Base-by-base conservation (phyloP, 2,888 invertebrate species). In the Boloria selene region DNA sequence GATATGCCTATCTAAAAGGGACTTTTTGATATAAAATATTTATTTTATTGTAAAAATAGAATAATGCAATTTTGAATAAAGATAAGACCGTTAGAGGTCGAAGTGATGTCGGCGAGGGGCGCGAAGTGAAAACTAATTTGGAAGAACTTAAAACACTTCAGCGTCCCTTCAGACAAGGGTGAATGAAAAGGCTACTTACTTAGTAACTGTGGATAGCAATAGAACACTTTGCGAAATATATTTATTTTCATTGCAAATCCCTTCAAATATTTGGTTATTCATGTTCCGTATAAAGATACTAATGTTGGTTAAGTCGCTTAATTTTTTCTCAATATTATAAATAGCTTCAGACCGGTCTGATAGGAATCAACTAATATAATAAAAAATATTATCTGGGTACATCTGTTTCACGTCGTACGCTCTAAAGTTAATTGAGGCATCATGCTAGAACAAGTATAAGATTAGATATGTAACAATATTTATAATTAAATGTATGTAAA, bases 81-180 rank as follows among this genome's bases (percentile, higher is more conserved):
- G 50, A 59, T 49, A 58, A 62, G 47, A 53, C 44, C 22, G 54
- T 62, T 53, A 49, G 49, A 54, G 58, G 62, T 58, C 58, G 53
- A 62, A 59, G 55, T 50, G 58, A 67, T 18, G 58, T 51, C 10
- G 38, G 61, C 53, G 61, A 65, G 61, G 65, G 64, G 54, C 65
- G 68, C 47, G 68, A 68, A 59, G 60, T 54, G 63, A 67, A 67
- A 67, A 70, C 68, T 68, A 70, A 70, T 70, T 70, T 64, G 61
- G 68, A 68, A 64, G 59, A 65, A 61, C 68, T 70, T 70, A 70
- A 70, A 70, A 70, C 70, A 65, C 64, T 68, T 62, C 58, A 51
- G 44, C 65, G 49, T 53, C 64, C 70, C 69, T 47, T 58, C 49
- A 59, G 63, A 50, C 56, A 50, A 68, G 68, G 68, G 65, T 53